phyloP scores from a whole-genome alignment of 2,113 vertebrate species.

The Pongo abelii region DNA sequence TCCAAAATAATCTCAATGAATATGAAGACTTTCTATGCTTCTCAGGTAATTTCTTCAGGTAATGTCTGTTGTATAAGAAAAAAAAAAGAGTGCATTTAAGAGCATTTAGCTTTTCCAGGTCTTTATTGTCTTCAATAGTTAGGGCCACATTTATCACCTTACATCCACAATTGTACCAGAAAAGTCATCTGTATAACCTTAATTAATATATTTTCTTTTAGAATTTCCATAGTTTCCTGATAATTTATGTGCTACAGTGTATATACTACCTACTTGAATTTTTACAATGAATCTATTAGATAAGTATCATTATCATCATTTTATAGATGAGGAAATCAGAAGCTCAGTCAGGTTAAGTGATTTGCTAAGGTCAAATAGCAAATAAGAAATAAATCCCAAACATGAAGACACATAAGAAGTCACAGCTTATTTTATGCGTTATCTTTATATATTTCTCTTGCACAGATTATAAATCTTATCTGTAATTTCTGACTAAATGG shows the following conservation, averaged over 20 bases:
- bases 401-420: not conserved
- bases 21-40: not conserved
- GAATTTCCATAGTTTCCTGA: not conserved
- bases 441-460: not conserved
- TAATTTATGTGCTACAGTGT: not conserved
- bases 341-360: not conserved
- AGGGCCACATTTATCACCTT: not conserved
- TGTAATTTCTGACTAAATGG: not conserved
- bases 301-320: not conserved
- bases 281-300: not conserved
- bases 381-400: not conserved
- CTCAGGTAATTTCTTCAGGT: not conserved
- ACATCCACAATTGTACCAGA: not conserved
- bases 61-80: not conserved
- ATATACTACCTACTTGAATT: not conserved
- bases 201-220: not conserved
- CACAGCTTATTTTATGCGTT: not conserved
- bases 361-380: slow-evolving; percentile 5
- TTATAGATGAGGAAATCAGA: not conserved
- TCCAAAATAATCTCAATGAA: not conserved
- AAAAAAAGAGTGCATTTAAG: not conserved
- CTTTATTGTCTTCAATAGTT: not conserved
- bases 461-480: not conserved
- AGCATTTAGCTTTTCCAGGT: not conserved
- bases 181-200: not conserved